Conservation (phyloP, 2,888 invertebrate species). For the Chloromyia formosa region DNA sequence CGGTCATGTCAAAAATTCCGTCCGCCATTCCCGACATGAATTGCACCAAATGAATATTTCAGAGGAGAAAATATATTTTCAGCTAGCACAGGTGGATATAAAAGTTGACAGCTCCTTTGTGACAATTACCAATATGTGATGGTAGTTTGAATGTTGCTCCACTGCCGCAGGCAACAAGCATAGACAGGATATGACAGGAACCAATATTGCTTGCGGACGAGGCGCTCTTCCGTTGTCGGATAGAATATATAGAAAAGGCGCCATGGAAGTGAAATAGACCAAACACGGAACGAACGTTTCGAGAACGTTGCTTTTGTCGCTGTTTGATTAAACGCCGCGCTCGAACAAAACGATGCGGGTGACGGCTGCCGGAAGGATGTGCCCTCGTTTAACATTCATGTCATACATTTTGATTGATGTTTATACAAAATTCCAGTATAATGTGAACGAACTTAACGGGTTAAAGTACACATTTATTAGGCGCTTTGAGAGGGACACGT, state of each 20-base stretch:
- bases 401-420: conserved; percentile 45
- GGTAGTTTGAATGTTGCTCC: conserved; percentile 13
- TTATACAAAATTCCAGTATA: conserved; percentile 41
- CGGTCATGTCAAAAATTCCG: conserved; percentile 28
- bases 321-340: conserved; percentile 9
- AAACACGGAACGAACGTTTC: neutral
- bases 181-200: conserved; percentile 3
- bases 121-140: conserved; percentile 39
- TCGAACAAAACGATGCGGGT: neutral
- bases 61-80: conserved; percentile 24
- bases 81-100: conserved; percentile 24
- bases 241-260: neutral
- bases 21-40: conserved; percentile 3
- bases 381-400: conserved; percentile 43
- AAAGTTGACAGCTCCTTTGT: conserved; percentile 40
- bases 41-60: conserved; percentile 31
- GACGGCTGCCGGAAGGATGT: conserved; percentile 14
- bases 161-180: neutral
- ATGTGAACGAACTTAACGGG: conserved; percentile 26
- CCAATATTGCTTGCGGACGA: conserved; percentile 13
- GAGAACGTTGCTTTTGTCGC: neutral
- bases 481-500: conserved; percentile 29
- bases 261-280: neutral
- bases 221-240: neutral
- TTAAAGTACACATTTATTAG: conserved; percentile 43